phyloP scores from a whole-genome alignment of 92 coral and sea anemone species.

The Actinostola sp. region DNA sequence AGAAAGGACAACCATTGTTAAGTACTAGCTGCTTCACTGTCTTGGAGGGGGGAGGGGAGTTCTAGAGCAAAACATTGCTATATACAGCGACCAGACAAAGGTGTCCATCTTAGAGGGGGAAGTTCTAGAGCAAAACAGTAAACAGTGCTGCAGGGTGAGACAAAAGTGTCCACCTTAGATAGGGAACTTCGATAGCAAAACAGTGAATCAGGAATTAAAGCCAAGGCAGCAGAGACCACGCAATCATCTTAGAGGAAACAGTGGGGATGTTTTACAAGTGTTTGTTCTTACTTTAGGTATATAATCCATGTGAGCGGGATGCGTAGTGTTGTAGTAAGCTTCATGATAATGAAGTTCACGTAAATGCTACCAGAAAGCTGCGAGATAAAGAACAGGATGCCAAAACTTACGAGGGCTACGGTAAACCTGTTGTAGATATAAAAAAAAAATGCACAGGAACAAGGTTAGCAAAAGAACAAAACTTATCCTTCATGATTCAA shows the following conservation, averaged over 20 bases:
- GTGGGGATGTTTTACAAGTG: too few species aligned
- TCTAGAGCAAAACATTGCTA: too few species aligned
- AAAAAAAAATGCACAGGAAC: too few species aligned
- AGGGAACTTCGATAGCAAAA: too few species aligned
- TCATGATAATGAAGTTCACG: slow-evolving; percentile 35
- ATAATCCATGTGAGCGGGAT: slow-evolving; percentile 44
- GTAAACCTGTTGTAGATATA: slow-evolving; percentile 49
- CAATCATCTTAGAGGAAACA: too few species aligned
- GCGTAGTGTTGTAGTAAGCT: neutral
- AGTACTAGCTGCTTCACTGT: neutral
- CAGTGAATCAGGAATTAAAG: too few species aligned
- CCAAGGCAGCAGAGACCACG: too few species aligned
- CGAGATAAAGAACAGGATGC: slow-evolving; percentile 37
- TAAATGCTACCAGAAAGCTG: slow-evolving; percentile 53
- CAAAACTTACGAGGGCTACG: slow-evolving; percentile 49
- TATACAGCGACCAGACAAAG: too few species aligned
- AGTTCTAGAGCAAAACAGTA: too few species aligned
- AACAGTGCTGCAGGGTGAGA: too few species aligned
- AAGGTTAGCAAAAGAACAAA: neutral
- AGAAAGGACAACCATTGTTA: neutral
- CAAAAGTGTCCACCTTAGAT: too few species aligned
- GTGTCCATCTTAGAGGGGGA: too few species aligned
- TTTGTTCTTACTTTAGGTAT: slow-evolving; percentile 33
- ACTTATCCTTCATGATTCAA: neutral
- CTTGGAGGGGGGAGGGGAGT: neutral